Percentiles rank a stretch among this genome's conserved stretches.
Evolutionary conservation across 2,797 vertebrate species (phyloP).

Genomic region (Carcharodon carcharias): DNA sequence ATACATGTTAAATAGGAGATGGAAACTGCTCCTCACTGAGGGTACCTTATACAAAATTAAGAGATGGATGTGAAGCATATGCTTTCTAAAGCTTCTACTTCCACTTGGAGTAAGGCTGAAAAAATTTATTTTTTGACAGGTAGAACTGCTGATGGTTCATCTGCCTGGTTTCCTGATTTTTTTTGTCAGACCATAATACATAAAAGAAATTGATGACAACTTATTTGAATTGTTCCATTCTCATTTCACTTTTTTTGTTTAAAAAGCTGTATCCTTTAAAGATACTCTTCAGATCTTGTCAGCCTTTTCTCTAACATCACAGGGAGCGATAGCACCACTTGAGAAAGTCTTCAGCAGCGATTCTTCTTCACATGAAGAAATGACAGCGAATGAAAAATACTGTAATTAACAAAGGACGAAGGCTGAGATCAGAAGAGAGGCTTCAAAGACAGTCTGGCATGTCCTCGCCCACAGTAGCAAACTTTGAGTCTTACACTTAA

Average conservation of each 20-base stretch:
- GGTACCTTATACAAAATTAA: not conserved
- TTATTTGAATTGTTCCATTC: not conserved
- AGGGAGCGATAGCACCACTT: conserved; percentile 30
- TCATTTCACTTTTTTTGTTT: not conserved
- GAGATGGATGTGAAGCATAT: not conserved
- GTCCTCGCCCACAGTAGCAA: conserved; percentile 18
- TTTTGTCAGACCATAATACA: not conserved
- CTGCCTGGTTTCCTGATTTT: not conserved
- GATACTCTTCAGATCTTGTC: conserved; percentile 31
- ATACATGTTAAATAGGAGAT: not conserved
- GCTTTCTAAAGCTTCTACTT: not conserved
- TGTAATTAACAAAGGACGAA: conserved; percentile 16
- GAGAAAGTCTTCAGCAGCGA: conserved; percentile 18
- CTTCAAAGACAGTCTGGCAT: conserved; percentile 33
- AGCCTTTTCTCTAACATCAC: conserved; percentile 28
- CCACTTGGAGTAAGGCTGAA: not conserved
- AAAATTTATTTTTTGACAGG: conserved; percentile 17
- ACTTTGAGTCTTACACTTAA: not conserved
- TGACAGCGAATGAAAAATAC: conserved; percentile 27
- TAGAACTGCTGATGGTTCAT: conserved; percentile 5
- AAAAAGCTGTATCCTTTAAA: conserved; percentile 31
- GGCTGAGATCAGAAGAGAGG: conserved; percentile 33
- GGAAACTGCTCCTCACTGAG: conserved; percentile 2
- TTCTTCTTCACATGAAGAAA: conserved; percentile 32
- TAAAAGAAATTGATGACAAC: not conserved